phyloP scores from a whole-genome alignment of 2,113 vertebrate genomes.

The Osmerus eperlanus region DNA sequence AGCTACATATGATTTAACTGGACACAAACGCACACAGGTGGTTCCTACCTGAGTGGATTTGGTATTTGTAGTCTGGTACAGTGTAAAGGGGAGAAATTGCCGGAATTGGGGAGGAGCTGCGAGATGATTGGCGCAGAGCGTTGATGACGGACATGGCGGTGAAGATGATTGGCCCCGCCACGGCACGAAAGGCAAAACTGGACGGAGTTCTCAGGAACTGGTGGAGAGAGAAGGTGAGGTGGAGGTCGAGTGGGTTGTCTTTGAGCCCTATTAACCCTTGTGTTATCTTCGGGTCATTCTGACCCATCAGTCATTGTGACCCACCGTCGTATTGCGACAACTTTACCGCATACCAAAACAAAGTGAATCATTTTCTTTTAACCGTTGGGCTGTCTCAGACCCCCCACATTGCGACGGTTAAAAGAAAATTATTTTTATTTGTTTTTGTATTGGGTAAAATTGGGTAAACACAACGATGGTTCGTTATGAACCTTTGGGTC shows the following conservation, averaged over 20 bases:
- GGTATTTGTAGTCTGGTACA: constrained; percentile 80
- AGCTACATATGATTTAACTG: neutral
- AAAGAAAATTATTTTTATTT: too few species aligned
- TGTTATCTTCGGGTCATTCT: too few species aligned
- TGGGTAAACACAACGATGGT: too few species aligned
- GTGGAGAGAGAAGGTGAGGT: neutral
- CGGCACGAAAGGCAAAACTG: constrained; percentile 85
- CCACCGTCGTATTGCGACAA: too few species aligned
- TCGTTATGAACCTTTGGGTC: too few species aligned
- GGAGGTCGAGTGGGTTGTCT: neutral
- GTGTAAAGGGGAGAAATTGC: constrained; percentile 75
- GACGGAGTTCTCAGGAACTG: constrained; percentile 86
- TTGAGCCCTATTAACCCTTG: too few species aligned
- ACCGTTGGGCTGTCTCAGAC: too few species aligned
- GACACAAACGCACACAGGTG: neutral
- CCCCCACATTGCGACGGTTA: too few species aligned
- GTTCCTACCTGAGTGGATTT: constrained; percentile 83
- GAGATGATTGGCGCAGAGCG: constrained; percentile 71
- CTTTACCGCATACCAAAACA: too few species aligned
- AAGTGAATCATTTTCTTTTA: too few species aligned
- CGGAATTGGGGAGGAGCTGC: constrained; percentile 71
- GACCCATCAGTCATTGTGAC: too few species aligned
- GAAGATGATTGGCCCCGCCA: constrained; percentile 87
- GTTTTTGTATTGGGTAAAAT: too few species aligned
- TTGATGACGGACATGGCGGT: constrained; percentile 89